A percentile compares a stretch with the other conserved stretches of the same genome.
Conservation (phyloP, 2,113 vertebrate genomes). For the Tyrannus savana region DNA sequence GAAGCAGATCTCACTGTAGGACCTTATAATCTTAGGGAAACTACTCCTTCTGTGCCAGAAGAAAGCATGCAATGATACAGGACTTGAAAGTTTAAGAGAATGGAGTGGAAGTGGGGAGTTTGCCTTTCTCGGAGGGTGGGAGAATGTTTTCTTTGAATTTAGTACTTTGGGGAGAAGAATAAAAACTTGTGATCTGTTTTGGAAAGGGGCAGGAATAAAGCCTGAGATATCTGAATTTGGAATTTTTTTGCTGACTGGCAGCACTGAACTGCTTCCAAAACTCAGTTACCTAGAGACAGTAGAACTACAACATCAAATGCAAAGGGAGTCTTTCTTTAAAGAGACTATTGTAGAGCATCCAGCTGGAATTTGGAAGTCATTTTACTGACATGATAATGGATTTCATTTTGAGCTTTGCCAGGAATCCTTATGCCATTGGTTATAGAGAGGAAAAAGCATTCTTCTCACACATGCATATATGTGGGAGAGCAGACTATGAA, state of each 20-base stretch:
- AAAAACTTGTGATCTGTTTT: neutral
- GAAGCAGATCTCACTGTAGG: neutral
- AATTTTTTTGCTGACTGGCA: neutral
- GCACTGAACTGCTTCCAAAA: slow-evolving; percentile 18
- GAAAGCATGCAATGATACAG: neutral
- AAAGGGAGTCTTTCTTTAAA: slow-evolving; percentile 12
- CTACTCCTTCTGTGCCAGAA: neutral
- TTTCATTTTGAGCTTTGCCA: slow-evolving; percentile 47
- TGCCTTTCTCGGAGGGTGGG: neutral
- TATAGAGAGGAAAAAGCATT: neutral
- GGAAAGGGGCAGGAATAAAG: neutral
- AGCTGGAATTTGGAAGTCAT: slow-evolving; percentile 51
- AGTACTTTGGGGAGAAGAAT: neutral
- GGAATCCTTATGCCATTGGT: slow-evolving; percentile 8
- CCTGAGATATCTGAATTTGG: neutral
- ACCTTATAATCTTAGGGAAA: neutral
- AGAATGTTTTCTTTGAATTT: neutral
- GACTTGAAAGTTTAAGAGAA: neutral
- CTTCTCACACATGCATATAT: neutral
- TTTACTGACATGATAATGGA: slow-evolving; percentile 56
- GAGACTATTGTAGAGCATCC: neutral
- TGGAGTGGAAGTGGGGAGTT: neutral
- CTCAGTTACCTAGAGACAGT: neutral
- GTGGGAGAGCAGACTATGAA: neutral
- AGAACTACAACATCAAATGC: neutral